Percentiles rank a stretch among this genome's conserved stretches.
phyloP scores from a whole-genome alignment of 2,113 vertebrate genomes.

The Meriones unguiculatus region DNA sequence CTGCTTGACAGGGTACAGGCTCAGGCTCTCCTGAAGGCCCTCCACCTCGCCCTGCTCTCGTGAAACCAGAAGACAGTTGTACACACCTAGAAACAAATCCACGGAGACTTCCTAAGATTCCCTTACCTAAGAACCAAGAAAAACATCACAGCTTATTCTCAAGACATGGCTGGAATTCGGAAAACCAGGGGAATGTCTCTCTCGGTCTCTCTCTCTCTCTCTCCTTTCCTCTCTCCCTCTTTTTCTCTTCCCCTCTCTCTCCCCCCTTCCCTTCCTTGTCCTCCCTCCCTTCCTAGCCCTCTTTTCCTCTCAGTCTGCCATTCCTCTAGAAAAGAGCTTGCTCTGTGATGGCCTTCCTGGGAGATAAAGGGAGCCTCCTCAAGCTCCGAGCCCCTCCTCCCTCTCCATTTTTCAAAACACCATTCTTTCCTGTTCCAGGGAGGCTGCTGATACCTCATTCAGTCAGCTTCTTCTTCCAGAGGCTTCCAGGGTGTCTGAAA shows the following conservation, averaged over 20 bases:
- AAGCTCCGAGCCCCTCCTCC: background rate
- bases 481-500: conserved; percentile 45
- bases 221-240: background rate
- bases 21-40: background rate
- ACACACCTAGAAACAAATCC: background rate
- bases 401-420: background rate
- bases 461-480: conserved; percentile 38
- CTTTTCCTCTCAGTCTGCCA: background rate
- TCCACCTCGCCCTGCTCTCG: background rate
- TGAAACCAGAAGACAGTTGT: background rate
- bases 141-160: background rate
- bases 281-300: too few species aligned
- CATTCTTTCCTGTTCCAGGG: background rate
- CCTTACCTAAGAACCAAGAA: background rate
- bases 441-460: background rate
- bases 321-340: conserved; percentile 49
- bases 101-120: background rate
- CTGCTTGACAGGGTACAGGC: background rate
- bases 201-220: background rate
- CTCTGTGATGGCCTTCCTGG: background rate
- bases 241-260: background rate
- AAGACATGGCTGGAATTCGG: conserved; percentile 13
- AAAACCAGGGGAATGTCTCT: background rate
- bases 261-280: background rate
- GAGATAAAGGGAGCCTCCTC: background rate